Conservation (phyloP, 2,797 vertebrate genomes). For the Rhinophrynus dorsalis region DNA sequence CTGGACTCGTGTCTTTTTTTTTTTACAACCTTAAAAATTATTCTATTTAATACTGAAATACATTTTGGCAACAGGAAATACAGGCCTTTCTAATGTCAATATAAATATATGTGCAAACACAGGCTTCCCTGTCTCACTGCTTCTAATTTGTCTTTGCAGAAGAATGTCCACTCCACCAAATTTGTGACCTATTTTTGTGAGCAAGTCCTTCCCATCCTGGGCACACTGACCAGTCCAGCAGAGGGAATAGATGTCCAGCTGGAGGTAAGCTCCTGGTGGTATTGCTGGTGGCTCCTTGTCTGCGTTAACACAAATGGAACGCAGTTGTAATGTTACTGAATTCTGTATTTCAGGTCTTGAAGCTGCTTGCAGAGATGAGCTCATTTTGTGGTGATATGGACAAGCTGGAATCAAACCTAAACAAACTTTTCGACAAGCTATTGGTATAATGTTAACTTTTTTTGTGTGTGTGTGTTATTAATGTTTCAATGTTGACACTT, state of each 20-base stretch:
- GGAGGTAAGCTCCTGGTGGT: constrained; percentile 77
- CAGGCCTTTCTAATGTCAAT: no score
- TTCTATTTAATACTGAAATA: no score
- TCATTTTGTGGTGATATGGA: constrained; percentile 98
- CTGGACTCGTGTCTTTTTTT: no score
- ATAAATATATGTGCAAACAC: no score
- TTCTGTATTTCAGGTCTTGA: constrained; percentile 79
- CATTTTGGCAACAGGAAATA: no score
- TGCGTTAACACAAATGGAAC: background rate
- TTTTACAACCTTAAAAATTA: no score
- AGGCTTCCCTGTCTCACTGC: background rate
- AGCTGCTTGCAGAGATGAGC: constrained; percentile 97
- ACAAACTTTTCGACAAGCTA: constrained; percentile 92
- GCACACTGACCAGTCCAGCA: constrained; percentile 86
- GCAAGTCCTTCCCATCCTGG: constrained; percentile 91
- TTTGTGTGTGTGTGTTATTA: no score
- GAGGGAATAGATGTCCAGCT: constrained; percentile 95
- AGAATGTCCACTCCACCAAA: constrained; percentile 98
- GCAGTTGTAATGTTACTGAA: background rate
- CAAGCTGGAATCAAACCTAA: constrained; percentile 94
- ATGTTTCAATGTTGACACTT: no score
- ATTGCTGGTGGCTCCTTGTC: background rate
- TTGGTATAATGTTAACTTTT: constrained; percentile 87
- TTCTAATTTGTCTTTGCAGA: constrained; percentile 67
- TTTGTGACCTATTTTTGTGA: constrained; percentile 98